Evolutionary conservation across 2,888 invertebrate genomes (phyloP).

Genomic region (Melinaea marsaeus): DNA sequence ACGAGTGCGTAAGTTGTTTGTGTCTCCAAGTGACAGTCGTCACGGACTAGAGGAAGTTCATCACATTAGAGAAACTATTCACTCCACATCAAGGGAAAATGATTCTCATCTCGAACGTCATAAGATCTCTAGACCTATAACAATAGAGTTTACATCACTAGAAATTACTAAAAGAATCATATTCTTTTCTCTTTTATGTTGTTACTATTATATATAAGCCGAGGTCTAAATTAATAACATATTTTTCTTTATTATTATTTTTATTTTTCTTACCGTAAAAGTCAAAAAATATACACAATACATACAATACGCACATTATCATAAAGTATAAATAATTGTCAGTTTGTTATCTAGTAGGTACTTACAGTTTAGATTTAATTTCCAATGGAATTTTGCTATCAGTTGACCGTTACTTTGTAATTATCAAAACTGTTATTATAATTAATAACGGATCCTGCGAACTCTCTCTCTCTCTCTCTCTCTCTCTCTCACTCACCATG

Average conservation of each 20-base stretch:
- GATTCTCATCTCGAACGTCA: neutral
- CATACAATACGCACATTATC: no score
- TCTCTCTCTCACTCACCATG: no score
- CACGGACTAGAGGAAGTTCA: slow-evolving; percentile 11
- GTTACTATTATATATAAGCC: neutral
- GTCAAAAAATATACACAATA: no score
- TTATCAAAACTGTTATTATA: slow-evolving; percentile 11
- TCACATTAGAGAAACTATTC: slow-evolving; percentile 8
- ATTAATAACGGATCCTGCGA: neutral
- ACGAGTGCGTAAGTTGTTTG: slow-evolving; percentile 15
- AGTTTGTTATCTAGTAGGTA: neutral
- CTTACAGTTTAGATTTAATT: neutral
- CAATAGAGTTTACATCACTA: neutral
- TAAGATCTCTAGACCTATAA: slow-evolving; percentile 1
- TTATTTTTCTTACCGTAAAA: no score
- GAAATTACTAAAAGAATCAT: slow-evolving; percentile 12
- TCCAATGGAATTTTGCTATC: neutral
- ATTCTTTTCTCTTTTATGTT: slow-evolving; percentile 22
- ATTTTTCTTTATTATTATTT: neutral
- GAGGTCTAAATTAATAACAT: neutral
- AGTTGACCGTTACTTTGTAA: slow-evolving; percentile 25
- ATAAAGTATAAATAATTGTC: neutral
- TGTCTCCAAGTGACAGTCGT: slow-evolving; percentile 19
- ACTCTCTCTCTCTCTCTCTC: no score
- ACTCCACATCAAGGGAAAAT: neutral